phyloP scores from a whole-genome alignment of 2,888 invertebrate species.

The Dugesia japonica region DNA sequence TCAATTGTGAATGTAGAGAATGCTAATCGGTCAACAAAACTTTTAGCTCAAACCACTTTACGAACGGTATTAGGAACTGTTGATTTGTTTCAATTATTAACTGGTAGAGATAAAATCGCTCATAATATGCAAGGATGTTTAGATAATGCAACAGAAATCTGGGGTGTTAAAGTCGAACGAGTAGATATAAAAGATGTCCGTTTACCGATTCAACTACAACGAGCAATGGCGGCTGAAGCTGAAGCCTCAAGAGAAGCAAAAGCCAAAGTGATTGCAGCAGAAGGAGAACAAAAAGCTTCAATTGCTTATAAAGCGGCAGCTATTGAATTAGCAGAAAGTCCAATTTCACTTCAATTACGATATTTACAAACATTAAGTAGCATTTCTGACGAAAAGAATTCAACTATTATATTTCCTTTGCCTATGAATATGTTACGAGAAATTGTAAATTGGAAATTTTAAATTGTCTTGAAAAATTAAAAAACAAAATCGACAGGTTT shows the following conservation, averaged over 20 bases:
- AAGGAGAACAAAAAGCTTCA: conserved; percentile 54
- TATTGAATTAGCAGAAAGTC: conserved; percentile 65
- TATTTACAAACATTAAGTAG: conserved; percentile 82
- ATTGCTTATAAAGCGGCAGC: conserved; percentile 69
- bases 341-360: conserved; percentile 58
- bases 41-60: conserved; percentile 44
- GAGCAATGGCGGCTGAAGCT: conserved; percentile 42
- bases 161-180: conserved; percentile 61
- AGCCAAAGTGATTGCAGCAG: conserved; percentile 43
- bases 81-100: conserved; percentile 32
- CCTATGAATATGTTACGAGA: conserved; percentile 57
- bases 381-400: conserved; percentile 88
- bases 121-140: conserved; percentile 36
- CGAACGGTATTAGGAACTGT: conserved; percentile 42
- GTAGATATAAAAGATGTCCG: conserved; percentile 60
- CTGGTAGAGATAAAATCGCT: conserved; percentile 32
- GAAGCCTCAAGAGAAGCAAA: conserved; percentile 41
- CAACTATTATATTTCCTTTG: conserved; percentile 82
- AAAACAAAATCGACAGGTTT: no score
- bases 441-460: background rate
- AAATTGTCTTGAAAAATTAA: no score
- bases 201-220: conserved; percentile 40
- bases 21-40: conserved; percentile 41
- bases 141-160: conserved; percentile 36
- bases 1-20: conserved; percentile 45